phyloP scores from a whole-genome alignment of 2,113 vertebrate genomes.

The Syngnathus floridae region DNA sequence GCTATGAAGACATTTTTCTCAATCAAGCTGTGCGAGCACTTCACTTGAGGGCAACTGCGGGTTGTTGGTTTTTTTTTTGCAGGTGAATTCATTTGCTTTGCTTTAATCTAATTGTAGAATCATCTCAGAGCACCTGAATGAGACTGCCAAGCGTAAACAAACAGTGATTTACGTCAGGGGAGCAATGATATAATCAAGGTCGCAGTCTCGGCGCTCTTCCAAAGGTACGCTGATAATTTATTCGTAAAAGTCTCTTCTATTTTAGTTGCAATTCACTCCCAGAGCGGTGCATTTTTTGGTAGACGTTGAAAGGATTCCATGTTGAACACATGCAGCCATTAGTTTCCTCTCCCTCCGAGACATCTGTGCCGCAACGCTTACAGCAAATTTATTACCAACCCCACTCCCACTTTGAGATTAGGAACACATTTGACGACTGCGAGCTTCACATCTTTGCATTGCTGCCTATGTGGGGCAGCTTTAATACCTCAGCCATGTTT shows the following conservation, averaged over 20 bases:
- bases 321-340: slow-evolving; percentile 21
- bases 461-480: slow-evolving; percentile 37
- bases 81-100: slow-evolving; percentile 37
- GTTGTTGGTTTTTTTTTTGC: slow-evolving; percentile 14
- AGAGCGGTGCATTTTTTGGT: slow-evolving; percentile 3
- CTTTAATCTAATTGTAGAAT: slow-evolving; percentile 44
- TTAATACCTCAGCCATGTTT: slow-evolving; percentile 31
- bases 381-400: slow-evolving; percentile 40
- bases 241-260: background rate
- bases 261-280: background rate
- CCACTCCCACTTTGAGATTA: slow-evolving; percentile 32
- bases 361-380: slow-evolving; percentile 41
- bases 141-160: slow-evolving; percentile 9
- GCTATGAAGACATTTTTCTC: slow-evolving; percentile 22
- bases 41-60: slow-evolving; percentile 8
- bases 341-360: slow-evolving; percentile 26
- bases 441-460: slow-evolving; percentile 49
- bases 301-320: background rate
- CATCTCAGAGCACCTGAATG: background rate
- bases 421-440: slow-evolving; percentile 52
- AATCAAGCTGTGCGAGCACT: slow-evolving; percentile 33
- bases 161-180: background rate
- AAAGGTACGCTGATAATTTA: slow-evolving; percentile 1
- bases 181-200: background rate
- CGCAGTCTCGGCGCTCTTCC: background rate